These are phyloP conservation scores for Chalcis sispes DNA, from an alignment of 2,888 invertebrate species.

Conservation along the genomic window DNA sequence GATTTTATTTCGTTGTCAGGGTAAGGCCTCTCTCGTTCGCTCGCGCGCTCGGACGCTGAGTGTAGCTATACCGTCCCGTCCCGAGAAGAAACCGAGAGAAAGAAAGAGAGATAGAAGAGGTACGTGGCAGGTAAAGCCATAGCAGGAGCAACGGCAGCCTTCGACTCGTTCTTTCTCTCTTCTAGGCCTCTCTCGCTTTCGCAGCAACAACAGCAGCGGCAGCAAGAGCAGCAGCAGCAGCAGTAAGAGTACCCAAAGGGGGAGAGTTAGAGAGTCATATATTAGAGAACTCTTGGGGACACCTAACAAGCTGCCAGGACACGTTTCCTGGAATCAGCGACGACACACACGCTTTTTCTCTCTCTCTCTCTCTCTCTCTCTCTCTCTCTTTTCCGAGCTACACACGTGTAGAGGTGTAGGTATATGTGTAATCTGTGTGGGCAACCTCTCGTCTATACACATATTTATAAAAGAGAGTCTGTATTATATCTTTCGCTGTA, in stretches of 20 bases:
- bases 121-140: slow-evolving; percentile 14
- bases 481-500: too few species aligned
- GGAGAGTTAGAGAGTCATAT: slow-evolving; percentile 71
- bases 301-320: slow-evolving; percentile 73
- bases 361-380: slow-evolving; percentile 11
- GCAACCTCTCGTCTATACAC: slow-evolving; percentile 10
- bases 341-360: slow-evolving; percentile 37
- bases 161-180: slow-evolving; percentile 21
- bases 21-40: slow-evolving; percentile 55
- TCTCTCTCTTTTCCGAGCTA: background rate
- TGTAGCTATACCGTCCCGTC: too few species aligned
- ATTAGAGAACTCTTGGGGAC: slow-evolving; percentile 73
- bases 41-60: slow-evolving; percentile 7
- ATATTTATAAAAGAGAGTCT: background rate
- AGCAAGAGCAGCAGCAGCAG: slow-evolving; percentile 19
- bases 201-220: slow-evolving; percentile 30
- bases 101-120: slow-evolving; percentile 16
- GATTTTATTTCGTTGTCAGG: slow-evolving; percentile 60
- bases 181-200: slow-evolving; percentile 34
- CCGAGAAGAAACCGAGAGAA: too few species aligned
- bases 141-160: slow-evolving; percentile 38
- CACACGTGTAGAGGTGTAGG: background rate
- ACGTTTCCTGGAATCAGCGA: slow-evolving; percentile 72
- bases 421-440: slow-evolving; percentile 14
- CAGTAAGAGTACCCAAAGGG: slow-evolving; percentile 56